Percentiles rank a stretch among this genome's conserved stretches.
These are phyloP conservation scores for Ahaetulla prasina DNA, from an alignment of 2,113 vertebrate genomes.

Conservation along the genomic window DNA sequence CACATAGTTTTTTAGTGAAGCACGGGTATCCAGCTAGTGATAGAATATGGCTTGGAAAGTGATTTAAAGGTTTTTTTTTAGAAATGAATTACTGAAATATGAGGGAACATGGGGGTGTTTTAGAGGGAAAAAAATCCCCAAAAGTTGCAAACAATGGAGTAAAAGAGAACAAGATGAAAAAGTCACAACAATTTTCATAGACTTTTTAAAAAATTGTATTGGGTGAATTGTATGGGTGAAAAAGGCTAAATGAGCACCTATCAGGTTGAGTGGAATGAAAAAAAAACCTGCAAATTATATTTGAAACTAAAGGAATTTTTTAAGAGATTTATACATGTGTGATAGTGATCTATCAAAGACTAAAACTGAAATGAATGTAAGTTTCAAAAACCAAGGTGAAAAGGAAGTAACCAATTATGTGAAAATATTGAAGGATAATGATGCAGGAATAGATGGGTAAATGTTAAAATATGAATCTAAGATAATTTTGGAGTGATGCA, in stretches of 20 bases:
- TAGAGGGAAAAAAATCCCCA: background rate
- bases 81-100: background rate
- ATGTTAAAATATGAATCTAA: background rate
- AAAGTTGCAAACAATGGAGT: background rate
- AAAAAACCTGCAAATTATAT: background rate
- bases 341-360: background rate
- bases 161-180: background rate
- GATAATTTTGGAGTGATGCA: background rate
- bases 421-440: background rate
- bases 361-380: background rate
- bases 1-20: no score
- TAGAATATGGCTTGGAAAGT: background rate
- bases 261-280: background rate
- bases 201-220: background rate
- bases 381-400: background rate
- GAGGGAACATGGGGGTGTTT: background rate
- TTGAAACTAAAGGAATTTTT: background rate
- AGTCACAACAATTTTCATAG: background rate
- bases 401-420: background rate
- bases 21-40: no score
- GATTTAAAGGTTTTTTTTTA: background rate
- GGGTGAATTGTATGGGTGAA: background rate
- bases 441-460: background rate
- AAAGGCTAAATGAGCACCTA: background rate
- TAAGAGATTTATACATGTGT: background rate